phyloP scores from a whole-genome alignment of 2,113 vertebrate species.

The Mustelus asterias region DNA sequence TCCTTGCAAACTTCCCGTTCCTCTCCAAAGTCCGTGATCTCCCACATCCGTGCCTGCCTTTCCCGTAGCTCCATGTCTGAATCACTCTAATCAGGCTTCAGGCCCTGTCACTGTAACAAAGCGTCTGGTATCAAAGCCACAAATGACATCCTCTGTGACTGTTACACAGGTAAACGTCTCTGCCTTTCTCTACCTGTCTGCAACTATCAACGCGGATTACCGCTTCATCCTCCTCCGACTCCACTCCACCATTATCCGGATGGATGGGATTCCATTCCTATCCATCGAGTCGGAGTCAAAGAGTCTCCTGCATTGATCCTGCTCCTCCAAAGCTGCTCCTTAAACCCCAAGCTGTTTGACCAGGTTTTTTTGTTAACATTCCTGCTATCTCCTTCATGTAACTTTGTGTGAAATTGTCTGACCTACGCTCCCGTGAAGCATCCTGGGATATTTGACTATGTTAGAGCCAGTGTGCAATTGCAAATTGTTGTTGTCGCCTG shows the following conservation, averaged over 20 bases:
- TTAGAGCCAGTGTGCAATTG: neutral
- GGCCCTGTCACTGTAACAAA: neutral
- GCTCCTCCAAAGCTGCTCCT: neutral
- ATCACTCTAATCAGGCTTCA: neutral
- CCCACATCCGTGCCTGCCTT: neutral
- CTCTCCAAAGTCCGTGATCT: neutral
- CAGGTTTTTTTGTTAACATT: neutral
- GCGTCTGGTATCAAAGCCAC: neutral
- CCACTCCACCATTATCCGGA: neutral
- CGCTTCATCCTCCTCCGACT: neutral
- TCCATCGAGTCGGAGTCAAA: neutral
- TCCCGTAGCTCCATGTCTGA: neutral
- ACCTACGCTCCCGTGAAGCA: neutral
- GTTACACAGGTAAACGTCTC: neutral
- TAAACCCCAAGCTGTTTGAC: neutral
- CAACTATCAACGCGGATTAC: neutral
- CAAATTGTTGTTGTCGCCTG: neutral
- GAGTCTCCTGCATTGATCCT: neutral
- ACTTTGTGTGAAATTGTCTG: neutral
- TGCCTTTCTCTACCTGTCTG: neutral
- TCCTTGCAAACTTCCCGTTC: neutral
- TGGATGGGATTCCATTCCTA: neutral
- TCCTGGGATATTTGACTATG: neutral
- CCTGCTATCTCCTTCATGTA: neutral
- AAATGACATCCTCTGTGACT: neutral